These are phyloP conservation scores for Verasper variegatus DNA, from an alignment of 2,113 vertebrate genomes.

Conservation along the genomic window DNA sequence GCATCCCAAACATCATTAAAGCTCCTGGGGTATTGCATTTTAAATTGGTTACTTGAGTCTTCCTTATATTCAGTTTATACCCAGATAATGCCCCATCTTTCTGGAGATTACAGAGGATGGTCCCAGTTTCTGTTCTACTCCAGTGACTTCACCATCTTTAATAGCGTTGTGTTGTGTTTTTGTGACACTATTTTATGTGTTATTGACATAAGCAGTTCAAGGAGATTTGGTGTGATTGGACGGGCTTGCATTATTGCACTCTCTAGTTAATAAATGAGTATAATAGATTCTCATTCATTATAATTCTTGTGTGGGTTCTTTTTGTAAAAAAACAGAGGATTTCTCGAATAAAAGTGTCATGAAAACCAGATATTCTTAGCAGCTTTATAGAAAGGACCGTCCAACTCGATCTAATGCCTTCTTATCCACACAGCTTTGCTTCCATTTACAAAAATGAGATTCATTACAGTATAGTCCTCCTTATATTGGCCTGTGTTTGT, in stretches of 20 bases:
- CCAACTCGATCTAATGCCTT: background rate
- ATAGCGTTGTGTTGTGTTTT: background rate
- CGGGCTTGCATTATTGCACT: background rate
- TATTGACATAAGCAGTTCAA: constrained; percentile 1
- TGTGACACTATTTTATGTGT: no score
- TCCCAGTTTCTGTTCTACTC: background rate
- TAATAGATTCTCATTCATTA: background rate
- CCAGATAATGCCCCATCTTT: no score
- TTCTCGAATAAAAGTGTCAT: constrained; percentile 6
- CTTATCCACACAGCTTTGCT: background rate
- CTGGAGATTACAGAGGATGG: no score
- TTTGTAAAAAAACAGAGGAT: background rate
- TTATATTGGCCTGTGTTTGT: background rate
- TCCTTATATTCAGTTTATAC: no score
- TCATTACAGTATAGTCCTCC: background rate
- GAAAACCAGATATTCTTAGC: background rate
- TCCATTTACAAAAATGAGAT: background rate
- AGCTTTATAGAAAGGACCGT: background rate
- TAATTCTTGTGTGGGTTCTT: background rate
- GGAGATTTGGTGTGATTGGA: background rate
- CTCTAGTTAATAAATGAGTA: background rate
- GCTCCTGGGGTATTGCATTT: no score
- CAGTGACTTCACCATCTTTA: background rate
- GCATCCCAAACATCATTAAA: no score
- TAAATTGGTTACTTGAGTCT: no score